A percentile compares a stretch with the other conserved stretches of the same genome.
Conservation (phyloP, 2,797 vertebrate species). For the Pelochelys cantorii region DNA sequence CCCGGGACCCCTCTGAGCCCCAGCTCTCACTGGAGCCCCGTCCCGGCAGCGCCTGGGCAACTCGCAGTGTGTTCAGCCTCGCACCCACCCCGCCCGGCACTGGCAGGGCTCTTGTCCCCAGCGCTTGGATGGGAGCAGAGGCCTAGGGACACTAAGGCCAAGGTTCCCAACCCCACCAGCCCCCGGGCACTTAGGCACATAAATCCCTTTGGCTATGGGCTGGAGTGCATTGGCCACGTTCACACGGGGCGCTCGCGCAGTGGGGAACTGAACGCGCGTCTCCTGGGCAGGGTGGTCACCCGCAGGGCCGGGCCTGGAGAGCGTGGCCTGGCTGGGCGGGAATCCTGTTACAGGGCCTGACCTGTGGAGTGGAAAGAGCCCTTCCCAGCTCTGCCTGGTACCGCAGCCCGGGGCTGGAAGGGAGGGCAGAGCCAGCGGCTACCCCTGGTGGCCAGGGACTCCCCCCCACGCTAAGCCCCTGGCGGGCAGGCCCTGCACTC, state of each 20-base stretch:
- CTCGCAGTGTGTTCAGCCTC: not conserved
- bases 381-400: not conserved
- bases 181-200: not conserved
- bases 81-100: no score
- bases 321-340: no score
- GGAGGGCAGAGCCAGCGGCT: no score
- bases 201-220: not conserved
- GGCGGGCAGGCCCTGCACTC: no score
- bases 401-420: no score
- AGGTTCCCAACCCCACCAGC: not conserved
- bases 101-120: not conserved
- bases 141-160: not conserved
- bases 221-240: not conserved
- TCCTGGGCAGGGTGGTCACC: not conserved
- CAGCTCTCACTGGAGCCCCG: not conserved
- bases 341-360: no score
- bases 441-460: not conserved
- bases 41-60: not conserved
- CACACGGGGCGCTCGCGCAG: not conserved
- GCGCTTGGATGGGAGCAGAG: not conserved
- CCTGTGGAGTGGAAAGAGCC: no score
- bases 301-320: not conserved
- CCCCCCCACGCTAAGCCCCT: no score
- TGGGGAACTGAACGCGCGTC: not conserved
- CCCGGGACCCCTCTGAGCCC: not conserved